Base-by-base conservation (phyloP, 2,888 invertebrate species). In the Parnassius mnemosyne region DNA sequence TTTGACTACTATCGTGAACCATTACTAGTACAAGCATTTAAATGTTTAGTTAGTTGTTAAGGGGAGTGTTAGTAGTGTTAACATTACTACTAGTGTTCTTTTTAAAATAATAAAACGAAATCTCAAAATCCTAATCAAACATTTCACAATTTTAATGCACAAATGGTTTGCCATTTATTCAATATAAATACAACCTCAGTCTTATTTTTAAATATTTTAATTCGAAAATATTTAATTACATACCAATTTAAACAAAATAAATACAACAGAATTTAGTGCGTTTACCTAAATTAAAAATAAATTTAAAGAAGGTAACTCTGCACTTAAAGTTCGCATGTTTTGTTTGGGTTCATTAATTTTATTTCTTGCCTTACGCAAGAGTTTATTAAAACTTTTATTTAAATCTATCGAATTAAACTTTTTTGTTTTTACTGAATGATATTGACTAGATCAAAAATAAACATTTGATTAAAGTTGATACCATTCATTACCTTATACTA, bases 131-230 rank as follows among this genome's bases (percentile, higher is more conserved):
- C 53, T 12, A 49, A 43, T 16, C 16, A 34, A 59, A 43, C 16
- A 60, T 49, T 55, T 69, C 25, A 34, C 34, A 51, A 25, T 25
- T 51, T 25, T 10, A 49, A 49, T 49, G n/a, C 49, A 49, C 49
- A 9, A 10, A 16, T 16, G 50, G 42, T 63, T 69, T 67, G 73
- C 74, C 69, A 70, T 72, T 71, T 69, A 67, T 68, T 75, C 74
- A 80, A 81, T 74, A 75, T 81, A 80, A 84, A 84, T 81, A 85
- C 83, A 79, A 78, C 77, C 78, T 86, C 87, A 87, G 87, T 87
- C 87, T 87, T 85, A 83, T 83, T 69, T 75, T 76, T 77, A 75
- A 76, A 76, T 74, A 76, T 10, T 77, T 13, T 13, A 71, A 71
- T 74, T 73, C 68, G 64, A 76, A 70, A 66, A 75, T 72, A 71